Evolutionary conservation across 2,888 invertebrate genomes (phyloP).

Genomic region (Podotricha telesiphe): DNA sequence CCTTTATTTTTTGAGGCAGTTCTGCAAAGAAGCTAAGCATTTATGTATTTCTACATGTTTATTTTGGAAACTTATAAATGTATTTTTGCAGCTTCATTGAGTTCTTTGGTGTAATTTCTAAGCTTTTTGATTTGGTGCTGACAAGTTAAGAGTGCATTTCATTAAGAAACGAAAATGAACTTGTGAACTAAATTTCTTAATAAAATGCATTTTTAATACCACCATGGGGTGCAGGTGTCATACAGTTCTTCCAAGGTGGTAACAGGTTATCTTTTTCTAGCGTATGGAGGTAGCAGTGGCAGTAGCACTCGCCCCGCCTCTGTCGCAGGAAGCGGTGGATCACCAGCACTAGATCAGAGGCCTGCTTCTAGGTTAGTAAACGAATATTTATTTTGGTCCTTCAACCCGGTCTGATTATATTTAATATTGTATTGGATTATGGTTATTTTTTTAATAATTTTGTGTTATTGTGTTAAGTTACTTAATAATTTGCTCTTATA

Average conservation of each 20-base stretch:
- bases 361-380: constrained; percentile 70
- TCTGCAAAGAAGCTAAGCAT: no score
- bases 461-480: not conserved
- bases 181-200: not conserved
- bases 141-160: no score
- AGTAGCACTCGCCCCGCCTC: constrained; percentile 66
- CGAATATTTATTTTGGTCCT: not conserved
- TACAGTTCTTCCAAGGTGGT: not conserved
- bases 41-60: no score
- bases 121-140: no score
- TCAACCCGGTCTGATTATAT: not conserved
- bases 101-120: no score
- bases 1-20: no score
- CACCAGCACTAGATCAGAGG: constrained; percentile 71
- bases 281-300: constrained; percentile 64
- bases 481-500: no score
- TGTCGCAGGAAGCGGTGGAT: constrained; percentile 72
- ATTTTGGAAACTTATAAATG: no score
- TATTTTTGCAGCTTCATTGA: no score
- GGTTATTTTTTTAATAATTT: no score
- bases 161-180: no score
- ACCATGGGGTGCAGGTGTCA: not conserved
- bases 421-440: not conserved
- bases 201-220: not conserved
- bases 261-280: constrained; percentile 47